Evolutionary conservation across 1,140 invertebrate species (phyloP).

Genomic region (Solenopsis fugax): DNA sequence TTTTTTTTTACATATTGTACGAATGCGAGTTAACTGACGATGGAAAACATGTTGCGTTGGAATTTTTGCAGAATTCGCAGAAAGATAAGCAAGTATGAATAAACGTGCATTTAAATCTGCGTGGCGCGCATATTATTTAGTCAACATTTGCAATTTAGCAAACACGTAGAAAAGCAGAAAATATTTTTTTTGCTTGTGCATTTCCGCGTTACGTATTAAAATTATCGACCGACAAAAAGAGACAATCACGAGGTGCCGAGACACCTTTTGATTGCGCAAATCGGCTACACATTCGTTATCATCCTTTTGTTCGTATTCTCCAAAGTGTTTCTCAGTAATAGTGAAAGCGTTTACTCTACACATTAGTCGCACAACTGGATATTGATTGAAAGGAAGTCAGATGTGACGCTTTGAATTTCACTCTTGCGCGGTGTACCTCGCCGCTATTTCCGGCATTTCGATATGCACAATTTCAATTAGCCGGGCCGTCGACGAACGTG

Average conservation of each 20-base stretch:
- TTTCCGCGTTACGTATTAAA: background rate
- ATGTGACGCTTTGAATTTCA: constrained; percentile 48
- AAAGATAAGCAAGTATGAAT: constrained; percentile 10
- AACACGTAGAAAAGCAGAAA: background rate
- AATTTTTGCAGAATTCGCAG: constrained; percentile 21
- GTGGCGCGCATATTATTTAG: background rate
- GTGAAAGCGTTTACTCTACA: constrained; percentile 44
- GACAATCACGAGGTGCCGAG: background rate
- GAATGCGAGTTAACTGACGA: background rate
- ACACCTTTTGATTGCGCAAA: background rate
- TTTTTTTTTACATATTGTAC: constrained; percentile 21
- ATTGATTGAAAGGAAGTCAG: constrained; percentile 32
- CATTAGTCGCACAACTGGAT: constrained; percentile 1
- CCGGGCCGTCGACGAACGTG: background rate
- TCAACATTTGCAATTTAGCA: background rate
- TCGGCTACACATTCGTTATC: background rate
- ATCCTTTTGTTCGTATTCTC: background rate
- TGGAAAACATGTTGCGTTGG: background rate
- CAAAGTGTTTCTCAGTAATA: constrained; percentile 3
- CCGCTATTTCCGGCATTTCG: constrained; percentile 39
- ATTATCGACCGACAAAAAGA: background rate
- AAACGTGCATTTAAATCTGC: constrained; percentile 30
- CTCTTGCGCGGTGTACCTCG: background rate
- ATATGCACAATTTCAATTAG: constrained; percentile 52
- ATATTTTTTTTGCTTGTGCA: background rate